Base-by-base conservation (phyloP, 2,797 vertebrate genomes). In the Semaprochilodus insignis region DNA sequence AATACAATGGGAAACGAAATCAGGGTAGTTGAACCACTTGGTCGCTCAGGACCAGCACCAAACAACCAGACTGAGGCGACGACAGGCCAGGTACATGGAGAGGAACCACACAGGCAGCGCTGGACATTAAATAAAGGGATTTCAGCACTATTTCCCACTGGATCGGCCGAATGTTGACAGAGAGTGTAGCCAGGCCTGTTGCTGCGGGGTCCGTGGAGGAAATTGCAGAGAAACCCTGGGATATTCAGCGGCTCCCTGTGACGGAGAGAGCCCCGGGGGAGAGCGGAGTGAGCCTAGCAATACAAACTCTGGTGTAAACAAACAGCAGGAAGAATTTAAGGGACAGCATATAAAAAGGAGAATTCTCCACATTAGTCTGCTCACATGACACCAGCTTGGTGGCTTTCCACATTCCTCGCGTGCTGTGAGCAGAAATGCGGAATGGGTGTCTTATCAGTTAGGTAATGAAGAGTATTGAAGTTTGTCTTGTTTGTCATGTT, bases 221-320 rank as follows among this genome's bases (percentile, higher is more conserved):
- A 87, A 87, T 81, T 87, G 21, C 82, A 82, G 72, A 25, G 74
- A 82, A 84, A 80, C 80, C 82, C 59, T 73, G 72, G 25, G 85
- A 84, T 80, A 78, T 85, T 73, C 81, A 80, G 55, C 66, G 59
- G 21, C 21, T 27, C 36, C 77, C 76, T 36, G 71, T 78, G 72
- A 34, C 57, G 7, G 16, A 21, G 8, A 65, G 40, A 74, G 60
- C 73, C 62, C 54, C 54, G 55, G 25, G 81, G 71, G 71, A 11
- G 52, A 73, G 57, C 31, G 7, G 72, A 79, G 65, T 72, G 71
- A 82, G 52, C 23, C 71, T 65, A 65, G 63, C 79, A 74, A 74
- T 21, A 57, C 63, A 69, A 75, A 81, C 63, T 65, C 40, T 48
- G 44, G 40, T 60, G 63, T 55, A 81, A 85, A 81, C 71, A 79